Evolutionary conservation across 2,797 vertebrate species (phyloP).

Genomic region (Semotilus atromaculatus): DNA sequence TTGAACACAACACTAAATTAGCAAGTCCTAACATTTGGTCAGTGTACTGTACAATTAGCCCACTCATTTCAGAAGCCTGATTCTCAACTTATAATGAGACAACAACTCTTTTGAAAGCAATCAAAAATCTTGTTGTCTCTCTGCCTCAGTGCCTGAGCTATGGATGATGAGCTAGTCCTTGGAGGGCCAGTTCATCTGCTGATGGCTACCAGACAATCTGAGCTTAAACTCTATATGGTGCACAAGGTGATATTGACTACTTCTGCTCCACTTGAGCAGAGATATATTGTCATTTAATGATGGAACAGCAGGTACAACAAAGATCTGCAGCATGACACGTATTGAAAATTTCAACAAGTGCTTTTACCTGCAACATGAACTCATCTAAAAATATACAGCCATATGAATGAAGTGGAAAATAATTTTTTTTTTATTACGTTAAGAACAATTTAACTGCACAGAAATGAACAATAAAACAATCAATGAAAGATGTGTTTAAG

Average conservation of each 20-base stretch:
- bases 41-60: constrained; percentile 20
- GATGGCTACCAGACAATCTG: constrained; percentile 64
- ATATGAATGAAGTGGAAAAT: not conserved
- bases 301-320: constrained; percentile 41
- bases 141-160: constrained; percentile 70
- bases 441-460: not conserved
- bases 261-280: constrained; percentile 75
- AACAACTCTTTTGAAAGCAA: constrained; percentile 68
- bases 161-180: constrained; percentile 69
- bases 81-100: constrained; percentile 45
- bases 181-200: constrained; percentile 69
- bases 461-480: not conserved
- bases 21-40: not conserved
- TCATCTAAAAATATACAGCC: not conserved
- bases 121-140: constrained; percentile 70
- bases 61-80: constrained; percentile 34
- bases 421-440: not conserved
- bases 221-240: constrained; percentile 71
- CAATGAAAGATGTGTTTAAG: not conserved
- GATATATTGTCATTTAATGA: constrained; percentile 75
- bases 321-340: constrained; percentile 3
- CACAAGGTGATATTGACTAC: constrained; percentile 75
- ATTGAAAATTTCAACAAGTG: constrained; percentile 32
- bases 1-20: not conserved
- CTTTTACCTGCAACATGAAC: not conserved